Evolutionary conservation across 1,140 invertebrate species (phyloP).

Genomic region (Apis mellifera): Amel_HAv3.1 CM009938.2:9568001-9568500

Average conservation of each 20-base stretch:
- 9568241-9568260: not conserved
- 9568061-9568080: no score
- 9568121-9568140: not conserved
- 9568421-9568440: no score
- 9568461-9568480: no score
- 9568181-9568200: slow-evolving; percentile 24
- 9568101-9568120: not conserved
- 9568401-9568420: no score
- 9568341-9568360: not conserved
- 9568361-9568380: no score
- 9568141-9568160: not conserved
- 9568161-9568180: slow-evolving; percentile 10
- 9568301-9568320: not conserved
- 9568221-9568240: not conserved
- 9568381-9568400: no score
- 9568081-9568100: not conserved
- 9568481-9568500: no score
- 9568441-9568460: no score
- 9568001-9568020: no score
- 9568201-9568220: not conserved
- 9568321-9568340: not conserved
- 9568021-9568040: no score
- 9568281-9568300: not conserved
- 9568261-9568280: not conserved
- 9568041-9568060: no score